Evolutionary conservation across 2,113 vertebrate genomes (phyloP).

Genomic region (western clawed frog (Xenopus tropicalis)): UCB_Xtro_10.0 CM004446.2:120162501-120163000

Average conservation of each 20-base stretch:
- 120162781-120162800: slow-evolving; percentile 91
- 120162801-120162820: slow-evolving; percentile 91
- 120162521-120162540: too few relatives aligned
- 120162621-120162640: slow-evolving; percentile 67
- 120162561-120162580: too few relatives aligned
- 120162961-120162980: too few relatives aligned
- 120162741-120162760: slow-evolving; percentile 92
- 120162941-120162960: not conserved
- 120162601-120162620: slow-evolving; percentile 12
- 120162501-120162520: too few relatives aligned
- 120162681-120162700: slow-evolving; percentile 93
- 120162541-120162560: too few relatives aligned
- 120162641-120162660: slow-evolving; percentile 84
- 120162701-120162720: slow-evolving; percentile 87
- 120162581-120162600: not conserved
- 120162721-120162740: slow-evolving; percentile 86
- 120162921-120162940: not conserved
- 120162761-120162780: slow-evolving; percentile 92
- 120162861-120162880: not conserved
- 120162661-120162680: slow-evolving; percentile 90
- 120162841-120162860: slow-evolving; percentile 65
- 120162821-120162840: slow-evolving; percentile 86
- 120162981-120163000: not conserved
- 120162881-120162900: not conserved
- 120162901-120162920: not conserved